Percentiles rank a stretch among this genome's conserved stretches.
Evolutionary conservation across 1,140 invertebrate species (phyloP).

Genomic region (Lordiphosa stackelbergi): DNA sequence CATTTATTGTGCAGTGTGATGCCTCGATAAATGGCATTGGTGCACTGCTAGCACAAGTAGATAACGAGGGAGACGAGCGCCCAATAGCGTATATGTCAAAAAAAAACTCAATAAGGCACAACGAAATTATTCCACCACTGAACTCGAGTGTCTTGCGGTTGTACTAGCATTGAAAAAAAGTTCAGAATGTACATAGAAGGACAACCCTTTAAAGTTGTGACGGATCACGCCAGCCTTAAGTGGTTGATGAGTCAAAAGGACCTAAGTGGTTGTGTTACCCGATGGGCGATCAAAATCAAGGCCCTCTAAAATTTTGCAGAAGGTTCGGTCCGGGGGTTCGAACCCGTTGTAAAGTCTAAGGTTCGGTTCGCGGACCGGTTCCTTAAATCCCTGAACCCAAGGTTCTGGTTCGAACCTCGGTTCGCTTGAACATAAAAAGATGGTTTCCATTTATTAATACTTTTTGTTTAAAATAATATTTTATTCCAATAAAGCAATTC

Average conservation of each 20-base stretch:
- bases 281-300: neutral
- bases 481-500: too few species aligned
- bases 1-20: slow-evolving; percentile 72
- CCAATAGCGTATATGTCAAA: neutral
- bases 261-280: neutral
- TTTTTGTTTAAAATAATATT: too few species aligned
- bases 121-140: slow-evolving; percentile 10
- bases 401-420: too few species aligned
- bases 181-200: slow-evolving; percentile 21
- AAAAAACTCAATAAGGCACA: slow-evolving; percentile 2
- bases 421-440: too few species aligned
- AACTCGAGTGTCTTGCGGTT: slow-evolving; percentile 12
- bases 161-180: slow-evolving; percentile 5
- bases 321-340: too few species aligned
- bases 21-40: slow-evolving; percentile 24
- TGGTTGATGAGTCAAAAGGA: slow-evolving; percentile 12
- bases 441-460: too few species aligned
- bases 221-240: slow-evolving; percentile 8
- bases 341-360: too few species aligned
- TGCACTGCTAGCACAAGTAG: neutral
- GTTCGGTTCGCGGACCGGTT: too few species aligned
- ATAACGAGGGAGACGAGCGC: neutral
- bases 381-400: too few species aligned
- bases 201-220: slow-evolving; percentile 6
- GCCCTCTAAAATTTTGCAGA: too few species aligned